Evolutionary conservation across 2,797 vertebrate genomes (phyloP), one percentile per base, ranked within the genome.

Genomic region (Sebastolobus alascanus): DNA sequence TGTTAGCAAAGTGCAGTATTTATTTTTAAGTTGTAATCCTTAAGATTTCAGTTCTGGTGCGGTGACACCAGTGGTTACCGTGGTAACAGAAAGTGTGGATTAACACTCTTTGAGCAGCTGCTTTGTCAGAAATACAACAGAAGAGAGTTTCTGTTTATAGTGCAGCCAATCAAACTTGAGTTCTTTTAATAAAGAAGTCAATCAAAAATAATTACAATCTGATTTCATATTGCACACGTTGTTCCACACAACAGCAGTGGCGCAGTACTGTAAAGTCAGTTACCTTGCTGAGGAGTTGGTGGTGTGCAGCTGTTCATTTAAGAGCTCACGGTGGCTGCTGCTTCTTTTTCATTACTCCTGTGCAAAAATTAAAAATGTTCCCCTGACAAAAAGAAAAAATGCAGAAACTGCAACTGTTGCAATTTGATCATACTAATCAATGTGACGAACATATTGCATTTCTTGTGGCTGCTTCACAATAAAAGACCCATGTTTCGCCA

Each of bases 201-300:
- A 31, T 22, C 22, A n/a, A 59, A 18, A 56, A 69, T 38, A 20
- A 37, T 56, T 4, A 25, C 40, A 46, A 16, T 66, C 38, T 11
- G 38, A 67, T 31, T 31, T 33, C 1, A 67, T n/a, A 38, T 20
- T 29, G 38, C 20, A n/a, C 35, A 29, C 2, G 2, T 3, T 61
- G 20, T 52, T 64, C n/a, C 9, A 27, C 14, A 6, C 14, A 37
- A 27, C n/a, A 64, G 40, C 33, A 7, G n/a, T n/a, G 37, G 13
- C 20, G 40, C 46, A 40, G 22, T 25, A 22, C 25, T 43, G 43
- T 14, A n/a, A 29, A 56, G 55, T 40, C 29, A 11, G 33, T 38
- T 74, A 38, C 6, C 43, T 52, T 64, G n/a, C 58, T 72, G 40
- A 61, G n/a, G 29, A 35, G 71, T 54, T 20, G 37, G 27, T 43